Evolutionary conservation across 92 coral and sea anemone species (phyloP).

Genomic region (Anthopleura xanthogrammica): DNA sequence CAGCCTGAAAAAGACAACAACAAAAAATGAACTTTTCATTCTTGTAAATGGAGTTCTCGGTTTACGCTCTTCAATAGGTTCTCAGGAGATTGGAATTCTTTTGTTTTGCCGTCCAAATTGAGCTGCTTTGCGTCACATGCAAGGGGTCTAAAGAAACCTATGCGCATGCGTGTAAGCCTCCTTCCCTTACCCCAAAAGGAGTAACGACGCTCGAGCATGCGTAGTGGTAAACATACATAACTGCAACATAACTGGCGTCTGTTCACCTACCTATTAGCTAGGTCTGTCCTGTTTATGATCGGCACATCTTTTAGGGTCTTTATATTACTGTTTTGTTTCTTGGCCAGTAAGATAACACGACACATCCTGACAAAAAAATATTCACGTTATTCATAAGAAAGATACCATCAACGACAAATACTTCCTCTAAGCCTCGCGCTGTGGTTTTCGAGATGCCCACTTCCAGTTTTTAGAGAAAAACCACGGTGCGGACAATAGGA

Average conservation of each 20-base stretch:
- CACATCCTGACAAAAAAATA: constrained; percentile 54
- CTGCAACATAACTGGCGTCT: too few species aligned
- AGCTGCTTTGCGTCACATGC: too few species aligned
- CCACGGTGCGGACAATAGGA: background rate
- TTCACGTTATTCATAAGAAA: background rate
- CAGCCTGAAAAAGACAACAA: constrained; percentile 47
- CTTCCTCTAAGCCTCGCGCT: background rate
- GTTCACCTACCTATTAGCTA: constrained; percentile 77
- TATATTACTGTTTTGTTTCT: constrained; percentile 52
- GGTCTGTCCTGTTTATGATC: constrained; percentile 84
- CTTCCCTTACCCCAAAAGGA: too few species aligned
- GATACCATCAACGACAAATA: too few species aligned
- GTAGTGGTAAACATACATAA: too few species aligned
- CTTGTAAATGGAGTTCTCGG: too few species aligned
- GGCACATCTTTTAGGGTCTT: constrained; percentile 64
- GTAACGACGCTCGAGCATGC: too few species aligned
- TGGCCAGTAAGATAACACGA: constrained; percentile 65
- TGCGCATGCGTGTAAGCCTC: too few species aligned
- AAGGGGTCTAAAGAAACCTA: too few species aligned
- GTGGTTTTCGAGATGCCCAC: background rate
- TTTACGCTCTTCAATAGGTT: too few species aligned
- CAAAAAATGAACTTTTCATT: background rate
- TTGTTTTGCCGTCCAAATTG: too few species aligned
- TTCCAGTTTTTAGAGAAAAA: background rate
- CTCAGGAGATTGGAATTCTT: too few species aligned